Evolutionary conservation across 1,140 invertebrate species (phyloP).

Genomic region (Diploscapter pachys): DNA sequence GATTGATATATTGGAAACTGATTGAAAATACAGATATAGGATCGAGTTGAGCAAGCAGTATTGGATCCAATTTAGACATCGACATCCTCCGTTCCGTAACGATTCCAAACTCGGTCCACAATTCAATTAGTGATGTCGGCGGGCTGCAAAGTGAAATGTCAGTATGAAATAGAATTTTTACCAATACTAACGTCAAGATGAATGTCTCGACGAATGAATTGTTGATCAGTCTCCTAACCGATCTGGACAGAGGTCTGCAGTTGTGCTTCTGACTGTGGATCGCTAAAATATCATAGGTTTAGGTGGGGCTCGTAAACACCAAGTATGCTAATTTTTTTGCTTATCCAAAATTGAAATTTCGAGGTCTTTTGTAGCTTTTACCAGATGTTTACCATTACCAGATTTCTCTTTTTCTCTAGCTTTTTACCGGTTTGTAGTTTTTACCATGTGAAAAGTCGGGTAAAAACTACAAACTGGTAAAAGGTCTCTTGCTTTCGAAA

Average conservation of each 20-base stretch:
- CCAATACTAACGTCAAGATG: not conserved
- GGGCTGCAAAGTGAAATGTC: slow-evolving; percentile 33
- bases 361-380: too few species aligned
- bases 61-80: slow-evolving; percentile 17
- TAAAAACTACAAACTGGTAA: too few species aligned
- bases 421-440: too few species aligned
- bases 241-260: slow-evolving; percentile 34
- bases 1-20: slow-evolving; percentile 3
- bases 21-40: slow-evolving; percentile 1
- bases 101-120: slow-evolving; percentile 56
- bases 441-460: too few species aligned
- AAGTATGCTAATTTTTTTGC: too few species aligned
- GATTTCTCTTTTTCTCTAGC: too few species aligned
- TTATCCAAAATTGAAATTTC: too few species aligned
- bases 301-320: too few species aligned
- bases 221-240: slow-evolving; percentile 31
- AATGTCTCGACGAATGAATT: slow-evolving; percentile 22
- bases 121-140: slow-evolving; percentile 45
- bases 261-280: slow-evolving; percentile 34
- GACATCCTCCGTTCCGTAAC: slow-evolving; percentile 39
- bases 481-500: too few species aligned
- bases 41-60: slow-evolving; percentile 35
- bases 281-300: not conserved
- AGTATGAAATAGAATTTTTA: slow-evolving; percentile 40
- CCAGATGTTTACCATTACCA: too few species aligned